phyloP scores from a whole-genome alignment of 2,113 vertebrate species.

The Pomatostomus ruficeps region DNA sequence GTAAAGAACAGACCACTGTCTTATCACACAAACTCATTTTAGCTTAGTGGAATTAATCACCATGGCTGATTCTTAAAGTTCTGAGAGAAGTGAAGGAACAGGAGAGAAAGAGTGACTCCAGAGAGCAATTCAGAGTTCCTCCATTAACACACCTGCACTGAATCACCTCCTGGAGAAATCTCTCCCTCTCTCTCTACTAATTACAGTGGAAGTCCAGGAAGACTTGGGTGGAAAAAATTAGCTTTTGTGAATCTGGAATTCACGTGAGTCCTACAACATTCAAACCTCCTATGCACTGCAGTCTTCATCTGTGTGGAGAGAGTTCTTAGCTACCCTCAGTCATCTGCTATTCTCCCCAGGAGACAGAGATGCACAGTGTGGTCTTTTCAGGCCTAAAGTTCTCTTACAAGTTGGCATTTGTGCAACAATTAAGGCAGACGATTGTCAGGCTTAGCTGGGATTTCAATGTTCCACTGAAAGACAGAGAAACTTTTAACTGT shows the following conservation, averaged over 20 bases:
- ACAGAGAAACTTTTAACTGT: neutral
- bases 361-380: neutral
- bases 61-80: neutral
- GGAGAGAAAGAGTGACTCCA: neutral
- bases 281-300: neutral
- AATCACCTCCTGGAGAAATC: neutral
- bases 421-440: neutral
- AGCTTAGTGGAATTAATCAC: neutral
- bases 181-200: neutral
- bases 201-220: neutral
- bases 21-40: neutral
- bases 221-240: neutral
- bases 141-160: neutral
- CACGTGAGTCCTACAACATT: neutral
- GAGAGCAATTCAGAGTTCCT: neutral
- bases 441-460: neutral
- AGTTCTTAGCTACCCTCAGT: neutral
- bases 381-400: neutral
- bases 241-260: neutral
- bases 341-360: neutral
- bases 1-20: neutral
- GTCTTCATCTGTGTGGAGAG: neutral
- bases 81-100: neutral
- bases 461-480: neutral
- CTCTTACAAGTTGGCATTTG: neutral